Percentiles rank a stretch among this genome's conserved stretches.
Conservation (phyloP, 2,797 vertebrate species). For the Sebastes nivosus region DNA sequence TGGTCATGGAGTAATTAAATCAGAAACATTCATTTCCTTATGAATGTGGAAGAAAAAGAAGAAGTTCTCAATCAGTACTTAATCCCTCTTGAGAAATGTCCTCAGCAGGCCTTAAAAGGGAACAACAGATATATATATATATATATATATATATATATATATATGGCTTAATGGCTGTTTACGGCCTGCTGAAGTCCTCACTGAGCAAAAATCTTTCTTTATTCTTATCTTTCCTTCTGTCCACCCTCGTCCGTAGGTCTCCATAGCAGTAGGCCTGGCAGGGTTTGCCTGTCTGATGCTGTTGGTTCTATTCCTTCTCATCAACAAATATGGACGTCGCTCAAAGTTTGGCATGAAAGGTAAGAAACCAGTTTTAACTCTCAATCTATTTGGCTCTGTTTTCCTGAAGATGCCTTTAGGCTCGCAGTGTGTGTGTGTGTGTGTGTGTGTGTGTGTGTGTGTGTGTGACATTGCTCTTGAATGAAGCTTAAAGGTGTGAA, state of each 20-base stretch:
- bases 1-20: background rate
- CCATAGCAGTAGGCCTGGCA: slow-evolving; percentile 92
- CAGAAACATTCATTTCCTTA: background rate
- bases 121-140: background rate
- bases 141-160: background rate
- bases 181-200: background rate
- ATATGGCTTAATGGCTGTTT: background rate
- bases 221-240: background rate
- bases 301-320: slow-evolving; percentile 92
- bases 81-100: background rate
- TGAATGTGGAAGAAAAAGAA: background rate
- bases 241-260: slow-evolving; percentile 81
- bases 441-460: background rate
- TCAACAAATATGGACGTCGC: slow-evolving; percentile 94
- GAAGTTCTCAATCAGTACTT: background rate
- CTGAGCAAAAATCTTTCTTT: background rate
- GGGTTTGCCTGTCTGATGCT: slow-evolving; percentile 92
- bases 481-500: background rate
- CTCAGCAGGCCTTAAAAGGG: no score
- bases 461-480: background rate
- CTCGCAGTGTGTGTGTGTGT: background rate
- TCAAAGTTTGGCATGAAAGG: slow-evolving; percentile 99
- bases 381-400: background rate
- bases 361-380: slow-evolving; percentile 62
- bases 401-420: background rate